Conservation (phyloP, 2,888 invertebrate species). For the Saturnia pavonia region DNA sequence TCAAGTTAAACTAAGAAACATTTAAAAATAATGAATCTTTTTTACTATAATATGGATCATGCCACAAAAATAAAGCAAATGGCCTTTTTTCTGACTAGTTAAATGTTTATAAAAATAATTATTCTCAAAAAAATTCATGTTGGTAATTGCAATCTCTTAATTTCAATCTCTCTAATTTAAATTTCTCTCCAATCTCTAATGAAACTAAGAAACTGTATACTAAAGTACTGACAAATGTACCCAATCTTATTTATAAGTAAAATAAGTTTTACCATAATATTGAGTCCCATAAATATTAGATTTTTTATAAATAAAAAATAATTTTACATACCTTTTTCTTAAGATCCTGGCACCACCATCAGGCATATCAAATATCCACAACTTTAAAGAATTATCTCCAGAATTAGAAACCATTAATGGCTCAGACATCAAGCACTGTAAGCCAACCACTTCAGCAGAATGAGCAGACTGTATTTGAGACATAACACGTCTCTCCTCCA, state of each 20-base stretch:
- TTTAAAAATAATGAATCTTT: not conserved
- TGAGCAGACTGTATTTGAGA: constrained; percentile 93
- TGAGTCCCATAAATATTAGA: not conserved
- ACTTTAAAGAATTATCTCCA: constrained; percentile 95
- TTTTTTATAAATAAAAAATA: not conserved
- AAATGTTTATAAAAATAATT: not conserved
- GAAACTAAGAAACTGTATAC: not conserved
- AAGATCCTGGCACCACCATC: constrained; percentile 94
- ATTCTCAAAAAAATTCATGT: not conserved
- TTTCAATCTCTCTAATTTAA: not conserved
- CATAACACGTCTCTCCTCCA: constrained; percentile 89
- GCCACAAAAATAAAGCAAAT: not conserved
- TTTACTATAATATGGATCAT: not conserved
- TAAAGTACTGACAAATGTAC: no score
- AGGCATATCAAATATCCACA: constrained; percentile 95
- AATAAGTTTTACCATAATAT: no score
- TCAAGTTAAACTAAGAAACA: not conserved
- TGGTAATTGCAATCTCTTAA: not conserved
- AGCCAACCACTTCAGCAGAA: constrained; percentile 86
- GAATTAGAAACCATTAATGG: constrained; percentile 95
- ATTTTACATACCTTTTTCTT: constrained; percentile 80
- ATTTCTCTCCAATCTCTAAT: not conserved
- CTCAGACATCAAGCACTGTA: constrained; percentile 93
- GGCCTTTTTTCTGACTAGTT: not conserved
- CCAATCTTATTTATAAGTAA: no score